Base-by-base conservation (phyloP, 2,113 vertebrate genomes). In the Syngnathoides biaculeatus region DNA sequence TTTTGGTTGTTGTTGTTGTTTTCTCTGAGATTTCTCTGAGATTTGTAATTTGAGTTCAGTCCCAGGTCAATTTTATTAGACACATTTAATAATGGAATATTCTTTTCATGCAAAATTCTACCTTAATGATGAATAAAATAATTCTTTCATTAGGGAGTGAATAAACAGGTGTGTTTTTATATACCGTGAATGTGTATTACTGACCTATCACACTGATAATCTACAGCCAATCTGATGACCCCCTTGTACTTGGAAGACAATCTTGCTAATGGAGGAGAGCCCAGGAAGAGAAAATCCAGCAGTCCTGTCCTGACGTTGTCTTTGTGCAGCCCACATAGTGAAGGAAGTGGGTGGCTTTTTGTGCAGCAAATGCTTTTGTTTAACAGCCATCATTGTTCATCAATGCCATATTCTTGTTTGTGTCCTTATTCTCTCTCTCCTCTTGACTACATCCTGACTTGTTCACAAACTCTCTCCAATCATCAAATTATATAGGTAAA, bases 231-330 rank as follows among this genome's bases (percentile, higher is more conserved):
- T 75, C 71, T 62, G 53, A 66, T 84, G 77, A 83, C 73, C 86
- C 35, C 52, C 67, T 78, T 75, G 73, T 73, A 72, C 65, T 45
- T 5, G 45, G 38, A 43, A 71, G 42, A 85, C 81, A 74, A 84
- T 87, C 67, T 73, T 64, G 64, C 73, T 83, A 84, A 88, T 85
- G 81, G 75, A 89, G 67, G 53, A 69, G 69, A 71, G 43, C 55
- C 43, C 69, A 13, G 68, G 69, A 69, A 50, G 67, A 45, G 53
- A 22, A 73, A 67, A 50, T 55, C 17, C 64, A 71, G 58, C 40
- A 20, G 70, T 15, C 45, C 30, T n/a, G 14, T 20, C 15, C 40
- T 60, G 48, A 47, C 30, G 27, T 27, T 56, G 50, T 40, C 15
- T 35, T 47, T 8, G 9, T 27, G 35, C 45, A 62, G 67, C 11